phyloP scores from a whole-genome alignment of 1,140 invertebrate genomes.

The Calosoma granatense region DNA sequence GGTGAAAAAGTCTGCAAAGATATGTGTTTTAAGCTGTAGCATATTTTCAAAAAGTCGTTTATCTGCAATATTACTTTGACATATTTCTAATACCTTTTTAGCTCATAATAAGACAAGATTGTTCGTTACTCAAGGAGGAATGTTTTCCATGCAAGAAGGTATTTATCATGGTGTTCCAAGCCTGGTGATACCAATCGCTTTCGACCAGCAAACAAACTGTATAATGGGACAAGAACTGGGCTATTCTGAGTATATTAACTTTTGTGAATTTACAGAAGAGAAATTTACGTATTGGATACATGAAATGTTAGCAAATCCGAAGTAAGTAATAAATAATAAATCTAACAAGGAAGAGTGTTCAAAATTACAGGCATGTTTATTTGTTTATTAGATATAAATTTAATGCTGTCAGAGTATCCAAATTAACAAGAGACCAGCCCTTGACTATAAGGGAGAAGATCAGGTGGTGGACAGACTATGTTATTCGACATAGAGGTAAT shows the following conservation, averaged over 20 bases:
- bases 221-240: conserved; percentile 22
- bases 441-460: conserved; percentile 45
- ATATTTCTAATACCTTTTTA: no score
- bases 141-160: conserved; percentile 33
- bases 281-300: conserved; percentile 9
- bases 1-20: no score
- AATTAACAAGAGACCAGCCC: conserved; percentile 42
- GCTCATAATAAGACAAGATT: conserved; percentile 24
- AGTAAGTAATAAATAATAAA: conserved; percentile 17
- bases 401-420: conserved; percentile 38
- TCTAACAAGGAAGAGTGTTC: background rate
- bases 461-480: conserved; percentile 61
- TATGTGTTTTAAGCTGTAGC: no score
- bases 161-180: conserved; percentile 40
- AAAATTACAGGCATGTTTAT: no score
- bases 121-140: conserved; percentile 25
- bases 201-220: conserved; percentile 28
- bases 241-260: conserved; percentile 12
- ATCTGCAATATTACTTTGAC: no score
- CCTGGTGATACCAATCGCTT: conserved; percentile 32
- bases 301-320: conserved; percentile 13
- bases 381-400: conserved; percentile 23
- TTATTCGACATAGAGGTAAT: conserved; percentile 49
- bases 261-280: conserved; percentile 15
- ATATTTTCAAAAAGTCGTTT: no score